A percentile compares a stretch with the other conserved stretches of the same genome.
Evolutionary conservation across 2,888 invertebrate species (phyloP).

Genomic region (Halictus ligatus): DNA sequence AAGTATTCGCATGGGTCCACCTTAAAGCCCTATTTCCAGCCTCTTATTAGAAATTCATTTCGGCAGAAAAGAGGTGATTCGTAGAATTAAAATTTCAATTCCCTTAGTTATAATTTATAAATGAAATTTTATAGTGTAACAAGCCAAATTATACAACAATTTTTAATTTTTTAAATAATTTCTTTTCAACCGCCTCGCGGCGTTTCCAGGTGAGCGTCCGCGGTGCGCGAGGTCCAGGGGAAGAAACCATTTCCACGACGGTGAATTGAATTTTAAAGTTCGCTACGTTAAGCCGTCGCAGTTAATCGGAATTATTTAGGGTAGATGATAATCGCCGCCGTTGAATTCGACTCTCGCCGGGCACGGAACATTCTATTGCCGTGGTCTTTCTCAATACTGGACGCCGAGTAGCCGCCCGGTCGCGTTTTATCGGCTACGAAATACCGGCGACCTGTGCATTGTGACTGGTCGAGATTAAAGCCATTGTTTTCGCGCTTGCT

Average conservation of each 20-base stretch:
- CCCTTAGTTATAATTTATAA: no score
- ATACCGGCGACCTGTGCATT: constrained; percentile 66
- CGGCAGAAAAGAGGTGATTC: no score
- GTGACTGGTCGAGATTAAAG: constrained; percentile 72
- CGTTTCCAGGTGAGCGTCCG: background rate
- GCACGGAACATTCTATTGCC: constrained; percentile 9
- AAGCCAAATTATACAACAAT: background rate
- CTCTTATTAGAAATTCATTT: no score
- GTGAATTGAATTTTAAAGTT: constrained; percentile 20
- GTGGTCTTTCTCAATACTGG: constrained; percentile 35
- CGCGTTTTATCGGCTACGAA: constrained; percentile 68
- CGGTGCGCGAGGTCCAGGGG: background rate
- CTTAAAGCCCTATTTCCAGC: no score
- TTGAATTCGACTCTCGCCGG: constrained; percentile 22
- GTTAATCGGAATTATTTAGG: constrained; percentile 27
- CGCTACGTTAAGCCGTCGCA: background rate
- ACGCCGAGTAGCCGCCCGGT: constrained; percentile 52
- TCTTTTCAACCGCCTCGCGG: background rate
- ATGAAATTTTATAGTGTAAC: background rate
- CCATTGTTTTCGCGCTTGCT: constrained; percentile 71
- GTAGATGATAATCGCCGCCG: constrained; percentile 4
- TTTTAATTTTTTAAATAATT: background rate
- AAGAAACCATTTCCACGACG: background rate
- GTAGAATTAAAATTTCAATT: no score
- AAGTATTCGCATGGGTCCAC: no score